phyloP scores from a whole-genome alignment of 2,113 vertebrate genomes.

The Strix uralensis region DNA sequence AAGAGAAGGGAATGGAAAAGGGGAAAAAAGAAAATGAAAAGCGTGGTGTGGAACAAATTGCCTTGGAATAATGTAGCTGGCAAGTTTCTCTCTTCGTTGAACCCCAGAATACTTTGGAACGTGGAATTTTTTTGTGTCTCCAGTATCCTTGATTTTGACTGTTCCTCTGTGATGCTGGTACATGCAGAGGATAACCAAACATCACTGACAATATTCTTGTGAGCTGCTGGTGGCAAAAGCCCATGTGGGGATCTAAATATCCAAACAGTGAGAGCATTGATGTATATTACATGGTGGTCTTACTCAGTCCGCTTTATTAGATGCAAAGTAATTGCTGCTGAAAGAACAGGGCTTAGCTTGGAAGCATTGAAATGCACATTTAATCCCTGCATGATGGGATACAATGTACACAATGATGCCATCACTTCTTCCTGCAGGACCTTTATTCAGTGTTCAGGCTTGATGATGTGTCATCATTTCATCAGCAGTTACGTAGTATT shows the following conservation, averaged over 20 bases:
- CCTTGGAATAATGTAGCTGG: fast-evolving
- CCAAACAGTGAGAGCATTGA: background rate
- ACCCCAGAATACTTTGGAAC: background rate
- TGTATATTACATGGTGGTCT: background rate
- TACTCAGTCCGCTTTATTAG: background rate
- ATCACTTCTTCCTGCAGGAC: background rate
- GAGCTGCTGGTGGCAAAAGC: background rate
- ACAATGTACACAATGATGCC: background rate
- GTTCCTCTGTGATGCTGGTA: background rate
- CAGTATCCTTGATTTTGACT: background rate
- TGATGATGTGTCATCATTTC: background rate
- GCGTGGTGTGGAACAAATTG: background rate
- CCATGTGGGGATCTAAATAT: background rate
- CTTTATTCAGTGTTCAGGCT: background rate
- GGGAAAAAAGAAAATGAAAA: background rate
- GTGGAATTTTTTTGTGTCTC: background rate
- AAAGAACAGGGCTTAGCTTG: background rate
- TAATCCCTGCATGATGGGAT: fast-evolving
- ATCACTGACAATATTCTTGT: background rate
- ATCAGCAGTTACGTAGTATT: background rate
- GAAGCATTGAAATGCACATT: background rate
- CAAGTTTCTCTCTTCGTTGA: background rate
- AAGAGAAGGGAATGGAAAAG: background rate
- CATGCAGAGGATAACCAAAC: background rate
- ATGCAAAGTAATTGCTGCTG: background rate